These are phyloP conservation scores for Chrysotoxum bicinctum DNA, from an alignment of 2,888 invertebrate species.

Conservation along the genomic window DNA sequence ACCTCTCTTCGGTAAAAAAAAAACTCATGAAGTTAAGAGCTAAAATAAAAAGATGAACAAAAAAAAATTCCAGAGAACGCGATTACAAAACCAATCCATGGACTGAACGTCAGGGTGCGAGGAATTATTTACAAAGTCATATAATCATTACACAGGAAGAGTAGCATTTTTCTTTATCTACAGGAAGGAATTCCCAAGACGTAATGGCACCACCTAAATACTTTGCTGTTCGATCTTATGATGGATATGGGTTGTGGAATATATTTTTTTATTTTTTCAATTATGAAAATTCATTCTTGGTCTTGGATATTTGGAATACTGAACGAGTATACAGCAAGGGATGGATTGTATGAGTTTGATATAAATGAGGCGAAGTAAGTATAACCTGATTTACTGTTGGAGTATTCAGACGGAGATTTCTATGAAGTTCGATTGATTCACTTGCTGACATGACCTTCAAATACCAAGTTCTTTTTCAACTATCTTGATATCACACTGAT, in stretches of 20 bases:
- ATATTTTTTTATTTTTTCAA: background rate
- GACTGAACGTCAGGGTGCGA: background rate
- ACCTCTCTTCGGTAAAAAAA: background rate
- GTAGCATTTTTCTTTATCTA: background rate
- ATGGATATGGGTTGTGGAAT: background rate
- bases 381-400: too few relatives aligned
- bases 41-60: background rate
- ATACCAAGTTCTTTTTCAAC: too few relatives aligned
- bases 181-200: slow-evolving; percentile 22
- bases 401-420: too few relatives aligned
- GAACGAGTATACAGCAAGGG: background rate
- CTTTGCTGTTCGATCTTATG: slow-evolving; percentile 5
- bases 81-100: background rate
- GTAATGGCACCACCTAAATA: background rate
- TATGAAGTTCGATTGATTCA: too few relatives aligned
- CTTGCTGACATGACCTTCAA: too few relatives aligned
- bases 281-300: slow-evolving; percentile 7
- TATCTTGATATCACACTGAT: too few relatives aligned
- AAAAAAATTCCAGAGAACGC: background rate
- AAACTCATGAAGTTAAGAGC: slow-evolving; percentile 1
- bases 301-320: background rate
- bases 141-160: background rate
- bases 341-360: background rate
- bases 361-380: background rate
- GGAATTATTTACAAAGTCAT: slow-evolving; percentile 5